A percentile compares a stretch with the other conserved stretches of the same genome.
phyloP scores from a whole-genome alignment of 2,888 invertebrate species.

The Calephelis perditalis region DNA sequence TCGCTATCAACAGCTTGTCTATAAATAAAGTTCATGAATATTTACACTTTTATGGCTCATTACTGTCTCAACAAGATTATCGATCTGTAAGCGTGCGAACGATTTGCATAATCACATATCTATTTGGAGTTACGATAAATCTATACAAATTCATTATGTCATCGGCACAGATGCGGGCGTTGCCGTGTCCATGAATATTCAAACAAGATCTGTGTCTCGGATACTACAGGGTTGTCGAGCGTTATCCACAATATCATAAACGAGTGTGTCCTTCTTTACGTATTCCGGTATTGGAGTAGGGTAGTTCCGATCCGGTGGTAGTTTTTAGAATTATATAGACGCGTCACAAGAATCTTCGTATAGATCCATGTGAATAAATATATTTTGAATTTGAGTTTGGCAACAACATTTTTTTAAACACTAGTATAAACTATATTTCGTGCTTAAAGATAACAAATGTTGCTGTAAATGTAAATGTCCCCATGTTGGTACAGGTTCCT shows the following conservation, averaged over 20 bases:
- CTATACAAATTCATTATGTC: slow-evolving; percentile 49
- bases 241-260: background rate
- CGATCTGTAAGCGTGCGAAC: slow-evolving; percentile 2
- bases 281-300: no score
- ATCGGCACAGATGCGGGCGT: slow-evolving; percentile 54
- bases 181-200: slow-evolving; percentile 57
- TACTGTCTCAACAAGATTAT: slow-evolving; percentile 7
- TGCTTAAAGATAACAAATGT: no score
- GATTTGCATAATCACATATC: slow-evolving; percentile 10
- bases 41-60: slow-evolving; percentile 9
- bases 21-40: slow-evolving; percentile 3
- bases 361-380: no score
- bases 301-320: no score
- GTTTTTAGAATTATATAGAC: no score
- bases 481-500: no score
- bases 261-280: no score
- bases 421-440: no score
- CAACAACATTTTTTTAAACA: no score
- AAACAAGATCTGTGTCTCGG: slow-evolving; percentile 48
- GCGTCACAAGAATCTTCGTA: no score
- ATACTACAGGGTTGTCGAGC: slow-evolving; percentile 8
- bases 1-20: background rate
- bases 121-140: slow-evolving; percentile 4
- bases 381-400: no score
- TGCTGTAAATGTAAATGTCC: no score